These are phyloP conservation scores for Notolabrus celidotus DNA, from an alignment of 2,797 vertebrate species.

Conservation along the genomic window DNA sequence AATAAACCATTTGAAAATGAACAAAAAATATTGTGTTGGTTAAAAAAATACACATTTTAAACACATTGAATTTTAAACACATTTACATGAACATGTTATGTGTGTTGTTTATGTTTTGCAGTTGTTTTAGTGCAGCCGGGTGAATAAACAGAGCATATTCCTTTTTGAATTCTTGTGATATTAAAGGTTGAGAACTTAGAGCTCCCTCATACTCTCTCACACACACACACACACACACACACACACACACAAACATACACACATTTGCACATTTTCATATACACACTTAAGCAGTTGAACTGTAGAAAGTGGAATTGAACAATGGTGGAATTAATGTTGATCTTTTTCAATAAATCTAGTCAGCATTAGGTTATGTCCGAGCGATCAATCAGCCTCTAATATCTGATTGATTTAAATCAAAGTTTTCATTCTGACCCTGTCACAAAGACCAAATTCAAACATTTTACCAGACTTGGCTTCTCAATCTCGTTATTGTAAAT, in stretches of 20 bases:
- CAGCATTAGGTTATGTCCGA: too few relatives aligned
- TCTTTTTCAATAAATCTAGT: slow-evolving; percentile 66
- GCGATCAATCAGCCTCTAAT: slow-evolving; percentile 43
- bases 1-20: slow-evolving; percentile 53
- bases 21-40: slow-evolving; percentile 7
- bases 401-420: slow-evolving; percentile 41
- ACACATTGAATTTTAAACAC: slow-evolving; percentile 30
- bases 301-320: slow-evolving; percentile 67
- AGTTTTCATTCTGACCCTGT: slow-evolving; percentile 28
- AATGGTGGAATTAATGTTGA: slow-evolving; percentile 68
- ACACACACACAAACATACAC: too few relatives aligned
- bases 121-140: slow-evolving; percentile 24
- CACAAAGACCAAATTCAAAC: slow-evolving; percentile 10
- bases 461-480: slow-evolving; percentile 9
- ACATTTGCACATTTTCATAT: too few relatives aligned
- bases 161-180: slow-evolving; percentile 35
- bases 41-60: slow-evolving; percentile 9
- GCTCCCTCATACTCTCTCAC: slow-evolving; percentile 5
- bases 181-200: slow-evolving; percentile 42
- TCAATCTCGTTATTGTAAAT: slow-evolving; percentile 32
- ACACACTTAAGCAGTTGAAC: slow-evolving; percentile 31
- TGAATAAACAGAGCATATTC: slow-evolving; percentile 31
- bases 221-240: too few relatives aligned
- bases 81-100: slow-evolving; percentile 30
- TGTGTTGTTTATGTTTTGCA: slow-evolving; percentile 46